Percentiles rank a stretch among this genome's conserved stretches.
Evolutionary conservation across 1,140 invertebrate genomes (phyloP).

Genomic region (Diabrotica virgifera): DNA sequence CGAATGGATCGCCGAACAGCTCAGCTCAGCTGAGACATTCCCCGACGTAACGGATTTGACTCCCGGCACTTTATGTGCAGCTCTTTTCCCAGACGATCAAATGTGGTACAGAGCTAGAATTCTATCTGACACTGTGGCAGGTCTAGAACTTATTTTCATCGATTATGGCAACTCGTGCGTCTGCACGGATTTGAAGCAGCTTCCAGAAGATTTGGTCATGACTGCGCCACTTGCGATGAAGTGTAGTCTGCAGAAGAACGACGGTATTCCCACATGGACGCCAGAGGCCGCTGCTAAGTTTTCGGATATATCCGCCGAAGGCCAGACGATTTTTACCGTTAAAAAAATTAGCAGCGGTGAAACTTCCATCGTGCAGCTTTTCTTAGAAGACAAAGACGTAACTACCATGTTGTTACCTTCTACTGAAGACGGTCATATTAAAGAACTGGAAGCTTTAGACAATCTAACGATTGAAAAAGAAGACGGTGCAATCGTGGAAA

Average conservation of each 20-base stretch:
- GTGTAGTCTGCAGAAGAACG: constrained; percentile 61
- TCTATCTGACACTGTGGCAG: constrained; percentile 57
- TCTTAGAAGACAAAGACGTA: constrained; percentile 59
- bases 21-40: constrained; percentile 55
- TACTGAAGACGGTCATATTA: constrained; percentile 44
- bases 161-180: constrained; percentile 72
- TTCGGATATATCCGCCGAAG: constrained; percentile 59
- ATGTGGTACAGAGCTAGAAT: constrained; percentile 69
- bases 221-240: constrained; percentile 60
- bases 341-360: constrained; percentile 63
- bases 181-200: constrained; percentile 55
- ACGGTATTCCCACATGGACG: constrained; percentile 60
- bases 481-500: constrained; percentile 54
- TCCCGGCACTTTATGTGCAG: constrained; percentile 63
- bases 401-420: constrained; percentile 52
- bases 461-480: constrained; percentile 41
- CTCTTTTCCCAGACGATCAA: constrained; percentile 65
- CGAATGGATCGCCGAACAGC: constrained; percentile 59
- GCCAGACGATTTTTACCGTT: constrained; percentile 62
- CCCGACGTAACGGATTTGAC: constrained; percentile 50
- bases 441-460: constrained; percentile 40
- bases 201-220: constrained; percentile 62
- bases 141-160: constrained; percentile 63
- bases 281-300: constrained; percentile 62
- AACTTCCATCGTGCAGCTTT: constrained; percentile 62